Evolutionary conservation across 2,888 invertebrate species (phyloP).

Genomic region (Elegia similella): DNA sequence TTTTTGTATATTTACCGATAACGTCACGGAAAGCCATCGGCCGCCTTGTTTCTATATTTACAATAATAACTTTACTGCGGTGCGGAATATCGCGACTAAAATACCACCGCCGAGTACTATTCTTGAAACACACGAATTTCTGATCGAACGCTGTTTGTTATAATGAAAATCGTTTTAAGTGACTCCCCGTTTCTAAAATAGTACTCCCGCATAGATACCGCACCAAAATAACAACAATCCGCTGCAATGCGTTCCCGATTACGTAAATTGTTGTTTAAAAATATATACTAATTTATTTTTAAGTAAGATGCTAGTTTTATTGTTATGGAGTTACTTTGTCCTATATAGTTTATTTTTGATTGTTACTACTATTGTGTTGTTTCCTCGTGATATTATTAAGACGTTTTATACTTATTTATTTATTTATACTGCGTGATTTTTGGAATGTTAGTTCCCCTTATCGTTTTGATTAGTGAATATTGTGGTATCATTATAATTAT

Average conservation of each 20-base stretch:
- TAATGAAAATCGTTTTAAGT: too few species aligned
- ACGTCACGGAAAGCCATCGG: constrained; percentile 21
- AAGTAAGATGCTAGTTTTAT: constrained; percentile 27
- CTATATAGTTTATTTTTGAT: constrained; percentile 18
- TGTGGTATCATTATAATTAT: constrained; percentile 58
- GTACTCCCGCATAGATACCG: constrained; percentile 38
- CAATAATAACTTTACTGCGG: constrained; percentile 34
- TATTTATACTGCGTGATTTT: constrained; percentile 27
- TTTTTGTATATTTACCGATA: constrained; percentile 24
- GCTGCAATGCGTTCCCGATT: constrained; percentile 37
- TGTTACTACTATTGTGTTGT: constrained; percentile 15
- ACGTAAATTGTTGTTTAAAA: constrained; percentile 34
- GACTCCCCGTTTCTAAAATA: too few species aligned
- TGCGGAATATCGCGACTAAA: constrained; percentile 41
- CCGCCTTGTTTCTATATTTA: constrained; percentile 34
- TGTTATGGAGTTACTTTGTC: constrained; percentile 22
- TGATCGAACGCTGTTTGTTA: too few species aligned
- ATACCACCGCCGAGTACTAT: constrained; percentile 31
- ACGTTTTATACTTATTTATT: constrained; percentile 22
- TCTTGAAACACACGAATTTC: too few species aligned
- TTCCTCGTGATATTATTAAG: constrained; percentile 19
- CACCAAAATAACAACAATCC: constrained; percentile 37
- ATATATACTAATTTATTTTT: constrained; percentile 26
- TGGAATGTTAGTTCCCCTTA: constrained; percentile 50
- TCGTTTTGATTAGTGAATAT: constrained; percentile 33